Evolutionary conservation across 2,113 vertebrate genomes (phyloP), one percentile per base, ranked within the genome.

Genomic region (Gorsachius goisagi): DNA sequence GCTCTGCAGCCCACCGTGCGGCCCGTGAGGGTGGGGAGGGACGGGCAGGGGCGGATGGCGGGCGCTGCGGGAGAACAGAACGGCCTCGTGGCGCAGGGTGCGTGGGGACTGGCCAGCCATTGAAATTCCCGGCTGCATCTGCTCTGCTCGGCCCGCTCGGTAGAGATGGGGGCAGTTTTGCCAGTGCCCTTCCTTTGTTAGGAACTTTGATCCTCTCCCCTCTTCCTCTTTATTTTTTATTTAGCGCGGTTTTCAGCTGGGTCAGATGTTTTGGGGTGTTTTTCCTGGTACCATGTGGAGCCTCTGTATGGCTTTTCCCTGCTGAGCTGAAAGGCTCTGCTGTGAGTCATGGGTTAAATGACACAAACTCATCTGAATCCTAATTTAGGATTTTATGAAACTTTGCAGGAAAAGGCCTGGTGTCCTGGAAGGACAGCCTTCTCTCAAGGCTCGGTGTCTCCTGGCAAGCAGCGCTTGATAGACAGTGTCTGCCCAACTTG

Each of bases 401-500:
- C 84, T 95, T 92, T 33, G 67, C 78, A 95, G 87, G 85, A 93
- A 52, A 77, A 91, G 69, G 74, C 41, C 15, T 5, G 20, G 30
- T 92, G 79, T 80, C 84, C 94, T 87, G 45, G 33, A 32, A 92
- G 86, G 76, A 67, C 79, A 64, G 67, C 30, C 75, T 79, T 66
- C 67, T 95, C 47, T 53, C 3, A 1, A 33, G 58, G 45, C 74
- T 88, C 18, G 39, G 73, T 79, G 81, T 89, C 81, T 88, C 13
- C 62, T 83, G 81, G 33, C 67, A 91, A 76, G 78, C 50, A 50
- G 45, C 18, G 5, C 80, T 88, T 92, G 90, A 78, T 92, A 85
- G 90, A 35, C 84, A 74, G 50, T 88, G 77, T 91, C 87, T 96
- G 71, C 81, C 86, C 74, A 95, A 96, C 96, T 97, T 97, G 97